Percentiles rank a stretch among this genome's conserved stretches.
These are phyloP conservation scores for Hoplias malabaricus DNA, from an alignment of 2,113 vertebrate species.

Conservation along the genomic window DNA sequence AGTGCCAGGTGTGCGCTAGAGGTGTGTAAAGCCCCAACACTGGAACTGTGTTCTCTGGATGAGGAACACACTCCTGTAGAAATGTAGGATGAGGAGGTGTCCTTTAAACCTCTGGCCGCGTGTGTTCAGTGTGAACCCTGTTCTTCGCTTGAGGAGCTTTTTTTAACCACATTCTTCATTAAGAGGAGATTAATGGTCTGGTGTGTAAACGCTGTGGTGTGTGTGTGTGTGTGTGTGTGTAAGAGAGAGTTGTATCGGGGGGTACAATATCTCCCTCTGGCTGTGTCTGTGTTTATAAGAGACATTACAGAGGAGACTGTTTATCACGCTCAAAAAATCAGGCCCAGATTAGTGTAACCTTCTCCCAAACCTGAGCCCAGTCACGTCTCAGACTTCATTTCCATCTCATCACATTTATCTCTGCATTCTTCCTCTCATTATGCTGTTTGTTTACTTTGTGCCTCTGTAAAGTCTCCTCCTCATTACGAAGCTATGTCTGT, in stretches of 20 bases:
- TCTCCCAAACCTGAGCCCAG: background rate
- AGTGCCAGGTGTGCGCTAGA: no score
- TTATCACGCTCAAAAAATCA: slow-evolving; percentile 39
- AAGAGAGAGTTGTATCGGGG: background rate
- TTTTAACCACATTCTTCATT: slow-evolving; percentile 19
- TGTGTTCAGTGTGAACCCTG: background rate
- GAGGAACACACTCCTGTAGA: no score
- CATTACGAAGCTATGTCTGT: background rate
- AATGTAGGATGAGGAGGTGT: no score
- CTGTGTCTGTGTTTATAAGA: slow-evolving; percentile 28
- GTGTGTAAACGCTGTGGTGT: background rate
- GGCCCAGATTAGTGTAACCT: slow-evolving; percentile 9
- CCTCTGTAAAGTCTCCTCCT: background rate
- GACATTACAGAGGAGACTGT: slow-evolving; percentile 38
- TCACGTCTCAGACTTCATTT: background rate
- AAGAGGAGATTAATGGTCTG: slow-evolving; percentile 8
- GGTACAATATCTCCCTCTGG: slow-evolving; percentile 23
- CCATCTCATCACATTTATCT: background rate
- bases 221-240: slow-evolving; percentile 17
- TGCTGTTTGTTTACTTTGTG: background rate
- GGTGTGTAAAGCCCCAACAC: no score
- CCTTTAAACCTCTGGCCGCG: no score
- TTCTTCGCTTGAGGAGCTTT: no score
- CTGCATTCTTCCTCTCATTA: background rate
- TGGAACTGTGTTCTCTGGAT: no score